A percentile compares a stretch with the other conserved stretches of the same genome.
Conservation (phyloP, 2,113 vertebrate species). For the Pelobates fuscus region DNA sequence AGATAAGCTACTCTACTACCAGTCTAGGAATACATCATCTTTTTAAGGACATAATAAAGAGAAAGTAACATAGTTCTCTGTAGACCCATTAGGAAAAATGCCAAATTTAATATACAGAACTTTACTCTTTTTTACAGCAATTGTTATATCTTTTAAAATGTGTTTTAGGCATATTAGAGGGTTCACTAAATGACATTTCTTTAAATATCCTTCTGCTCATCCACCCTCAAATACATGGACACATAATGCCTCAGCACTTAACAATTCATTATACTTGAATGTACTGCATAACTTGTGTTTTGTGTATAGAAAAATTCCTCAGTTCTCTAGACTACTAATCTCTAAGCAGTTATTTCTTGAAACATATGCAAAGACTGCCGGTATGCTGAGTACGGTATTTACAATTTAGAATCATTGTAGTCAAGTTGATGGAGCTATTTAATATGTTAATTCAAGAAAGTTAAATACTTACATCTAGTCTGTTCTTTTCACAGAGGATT, state of each 20-base stretch:
- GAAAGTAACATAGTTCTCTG: conserved; percentile 32
- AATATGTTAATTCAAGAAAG: no score
- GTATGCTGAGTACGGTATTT: no score
- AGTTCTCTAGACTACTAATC: no score
- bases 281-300: background rate
- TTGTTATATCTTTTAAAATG: conserved; percentile 33
- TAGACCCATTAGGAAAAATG: conserved; percentile 40
- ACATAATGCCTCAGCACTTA: conserved; percentile 1
- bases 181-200: conserved; percentile 5
- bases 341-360: no score
- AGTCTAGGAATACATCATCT: conserved; percentile 30
- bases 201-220: conserved; percentile 1
- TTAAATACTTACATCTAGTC: no score
- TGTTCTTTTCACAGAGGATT: no score
- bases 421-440: no score
- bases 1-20: no score
- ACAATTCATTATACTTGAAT: conserved; percentile 2
- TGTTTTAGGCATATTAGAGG: conserved; percentile 15
- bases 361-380: no score
- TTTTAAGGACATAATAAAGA: conserved; percentile 33
- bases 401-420: no score
- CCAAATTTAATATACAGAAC: conserved; percentile 39
- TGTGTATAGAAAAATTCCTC: background rate
- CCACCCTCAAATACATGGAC: background rate
- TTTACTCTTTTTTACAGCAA: conserved; percentile 39